Percentiles rank a stretch among this genome's conserved stretches.
phyloP scores from a whole-genome alignment of 2,113 vertebrate genomes.

The Numenius arquata region DNA sequence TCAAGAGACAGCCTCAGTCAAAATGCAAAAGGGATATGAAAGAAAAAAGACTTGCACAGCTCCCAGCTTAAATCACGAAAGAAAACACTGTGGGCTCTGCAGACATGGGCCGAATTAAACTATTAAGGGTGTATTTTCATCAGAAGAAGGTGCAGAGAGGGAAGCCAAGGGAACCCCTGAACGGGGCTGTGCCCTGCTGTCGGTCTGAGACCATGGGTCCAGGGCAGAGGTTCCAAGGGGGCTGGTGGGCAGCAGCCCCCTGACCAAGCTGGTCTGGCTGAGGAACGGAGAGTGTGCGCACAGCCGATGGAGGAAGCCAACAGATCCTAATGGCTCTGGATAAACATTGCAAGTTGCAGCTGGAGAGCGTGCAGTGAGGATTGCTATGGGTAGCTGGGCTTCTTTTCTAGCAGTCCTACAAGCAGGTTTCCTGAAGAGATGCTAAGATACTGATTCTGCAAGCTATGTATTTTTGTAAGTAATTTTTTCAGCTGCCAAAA shows the following conservation, averaged over 20 bases:
- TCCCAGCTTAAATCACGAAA: background rate
- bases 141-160: background rate
- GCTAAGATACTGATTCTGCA: background rate
- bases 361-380: background rate
- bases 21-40: slow-evolving; percentile 31
- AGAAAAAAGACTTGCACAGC: slow-evolving; percentile 18
- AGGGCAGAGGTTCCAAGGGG: background rate
- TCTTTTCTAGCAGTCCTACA: background rate
- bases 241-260: background rate
- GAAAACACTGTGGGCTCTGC: background rate
- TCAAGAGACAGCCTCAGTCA: slow-evolving; percentile 8
- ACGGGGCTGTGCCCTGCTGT: background rate
- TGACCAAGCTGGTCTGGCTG: background rate
- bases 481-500: slow-evolving; percentile 1
- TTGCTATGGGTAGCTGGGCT: background rate
- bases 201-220: background rate
- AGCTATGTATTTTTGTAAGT: slow-evolving; percentile 29
- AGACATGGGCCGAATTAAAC: background rate
- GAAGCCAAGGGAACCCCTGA: background rate
- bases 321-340: background rate
- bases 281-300: accelerated
- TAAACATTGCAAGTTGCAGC: background rate
- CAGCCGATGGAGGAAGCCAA: background rate
- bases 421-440: slow-evolving; percentile 28
- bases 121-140: background rate